Evolutionary conservation across 2,797 vertebrate genomes (phyloP), one percentile per base, ranked within the genome.

Genomic region (Tenualosa thibaudeaui): DNA sequence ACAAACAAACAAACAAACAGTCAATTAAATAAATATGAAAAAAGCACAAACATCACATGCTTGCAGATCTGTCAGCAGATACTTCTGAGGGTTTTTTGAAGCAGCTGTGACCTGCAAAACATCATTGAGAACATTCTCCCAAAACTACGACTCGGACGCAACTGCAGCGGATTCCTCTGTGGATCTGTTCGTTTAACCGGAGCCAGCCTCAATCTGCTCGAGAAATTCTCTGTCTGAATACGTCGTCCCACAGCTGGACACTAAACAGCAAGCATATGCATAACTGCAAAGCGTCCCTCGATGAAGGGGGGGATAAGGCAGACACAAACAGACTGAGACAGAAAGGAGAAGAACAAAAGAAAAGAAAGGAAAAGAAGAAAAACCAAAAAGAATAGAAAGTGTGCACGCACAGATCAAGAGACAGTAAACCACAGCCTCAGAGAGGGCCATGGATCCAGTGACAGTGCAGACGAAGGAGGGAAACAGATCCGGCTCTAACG

Each of bases 121-220:
- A 78, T 43, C 8, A 17, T 46, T 40, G 71, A 78, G 71, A 78
- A 46, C 37, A 78, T 78, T 78, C 71, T 46, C 68, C 31, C 68
- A 75, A 75, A 68, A 68, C 24, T 3, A 68, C 62, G 46, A 51
- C 62, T 68, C 12, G 26, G 65, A 71, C 65, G 15, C 65, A 78
- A 78, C 71, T 78, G 71, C 71, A 78, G 71, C 71, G 43, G 71
- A 46, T 78, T 8, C 71, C 71, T 78, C 71, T 43, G 37, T 78
- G 71, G 71, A 78, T 78, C 37, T 19, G 71, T 43, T 0, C 40
- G 37, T 46, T 78, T 46, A 46, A 78, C 71, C 15, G 8, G 37
- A 78, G 71, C 71, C 71, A 78, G 71, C 37, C 71, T 78, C 71
- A 78, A 78, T 22, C 17, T 40, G 40, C 71, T 78, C 5, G 37